Evolutionary conservation across 2,797 vertebrate species (phyloP), one percentile per base, ranked within the genome.

Genomic region (Manis crassicaudata): DNA sequence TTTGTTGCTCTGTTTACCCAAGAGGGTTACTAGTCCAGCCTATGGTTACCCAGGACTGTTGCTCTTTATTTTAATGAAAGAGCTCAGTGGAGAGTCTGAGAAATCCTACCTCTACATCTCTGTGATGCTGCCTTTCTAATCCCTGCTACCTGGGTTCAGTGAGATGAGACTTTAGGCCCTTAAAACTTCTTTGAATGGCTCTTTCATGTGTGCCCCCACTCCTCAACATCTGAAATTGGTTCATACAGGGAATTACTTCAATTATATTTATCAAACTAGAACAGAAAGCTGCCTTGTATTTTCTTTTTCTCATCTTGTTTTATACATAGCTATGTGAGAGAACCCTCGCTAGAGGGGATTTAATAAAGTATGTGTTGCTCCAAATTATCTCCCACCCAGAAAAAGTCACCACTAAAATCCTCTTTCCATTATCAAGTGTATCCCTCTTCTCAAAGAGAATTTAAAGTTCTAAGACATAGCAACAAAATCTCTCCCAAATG

Each of bases 131-230:
- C 63, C 43, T 84, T 81, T 88, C 11, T 32, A 84, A 40, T 96
- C 18, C 18, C 58, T 88, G 72, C 18, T 7, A 70, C 23, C 35
- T 84, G 70, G 70, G 18, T 29, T 27, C 27, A 63, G 8, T 70
- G n/a, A 72, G 20, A 72, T 32, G 50, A 40, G 62, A 56, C 54
- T 77, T 88, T 79, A 83, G 32, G 17, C 9, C 65, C 17, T 68
- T 79, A 63, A 91, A 93, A 73, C 56, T 73, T 89, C 77, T 91
- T 13, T 54, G 32, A 91, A 80, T 77, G n/a, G 63, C 27, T 75
- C 21, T 82, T 88, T 91, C 27, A 68, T 56, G 23, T 89, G n/a
- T 72, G 40, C 9, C 2, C 27, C 6, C 3, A 92, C 20, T 23
- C 27, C 63, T 92, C 63, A 84, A 17, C n/a, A 63, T 94, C 27